Percentiles rank a stretch among this genome's conserved stretches.
phyloP scores from a whole-genome alignment of 1,140 invertebrate species.

The Idris sp. region DNA sequence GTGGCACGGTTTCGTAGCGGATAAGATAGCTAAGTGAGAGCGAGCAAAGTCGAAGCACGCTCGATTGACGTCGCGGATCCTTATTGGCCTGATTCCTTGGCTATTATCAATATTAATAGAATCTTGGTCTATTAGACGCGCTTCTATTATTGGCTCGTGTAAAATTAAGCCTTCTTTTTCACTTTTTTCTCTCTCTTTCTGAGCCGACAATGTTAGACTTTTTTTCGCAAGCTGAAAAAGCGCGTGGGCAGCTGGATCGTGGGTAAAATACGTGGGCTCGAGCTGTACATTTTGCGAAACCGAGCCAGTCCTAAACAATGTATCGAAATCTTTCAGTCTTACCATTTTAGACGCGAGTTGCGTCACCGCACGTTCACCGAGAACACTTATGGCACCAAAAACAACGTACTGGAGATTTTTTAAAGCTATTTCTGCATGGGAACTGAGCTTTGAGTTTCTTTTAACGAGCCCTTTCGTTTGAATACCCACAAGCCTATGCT shows the following conservation, averaged over 20 bases:
- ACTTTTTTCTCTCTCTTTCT: conserved; percentile 45
- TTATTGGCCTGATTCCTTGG: conserved; percentile 71
- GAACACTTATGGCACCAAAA: conserved; percentile 11
- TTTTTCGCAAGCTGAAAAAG: too few relatives aligned
- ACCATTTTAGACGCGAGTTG: conserved; percentile 48
- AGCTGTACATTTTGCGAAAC: conserved; percentile 51
- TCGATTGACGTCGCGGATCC: conserved; percentile 52
- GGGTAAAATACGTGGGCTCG: conserved; percentile 44
- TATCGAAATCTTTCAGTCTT: conserved; percentile 36
- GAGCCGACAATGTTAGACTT: too few relatives aligned
- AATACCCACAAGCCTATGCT: conserved; percentile 25
- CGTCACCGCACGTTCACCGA: conserved; percentile 6
- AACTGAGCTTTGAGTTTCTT: conserved; percentile 3
- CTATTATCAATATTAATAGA: conserved; percentile 71
- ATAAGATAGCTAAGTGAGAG: conserved; percentile 39
- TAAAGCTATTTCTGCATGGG: too few relatives aligned
- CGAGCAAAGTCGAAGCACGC: conserved; percentile 47
- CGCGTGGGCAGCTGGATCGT: conserved; percentile 51
- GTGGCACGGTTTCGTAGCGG: conserved; percentile 39
- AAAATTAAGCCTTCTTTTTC: conserved; percentile 51
- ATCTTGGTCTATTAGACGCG: conserved; percentile 67
- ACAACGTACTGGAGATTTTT: conserved; percentile 1
- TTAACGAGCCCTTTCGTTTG: conserved; percentile 8
- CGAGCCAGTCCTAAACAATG: conserved; percentile 52
- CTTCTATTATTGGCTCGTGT: conserved; percentile 51